Conservation (phyloP, 2,113 vertebrate species). For the Tor tambroides region DNA sequence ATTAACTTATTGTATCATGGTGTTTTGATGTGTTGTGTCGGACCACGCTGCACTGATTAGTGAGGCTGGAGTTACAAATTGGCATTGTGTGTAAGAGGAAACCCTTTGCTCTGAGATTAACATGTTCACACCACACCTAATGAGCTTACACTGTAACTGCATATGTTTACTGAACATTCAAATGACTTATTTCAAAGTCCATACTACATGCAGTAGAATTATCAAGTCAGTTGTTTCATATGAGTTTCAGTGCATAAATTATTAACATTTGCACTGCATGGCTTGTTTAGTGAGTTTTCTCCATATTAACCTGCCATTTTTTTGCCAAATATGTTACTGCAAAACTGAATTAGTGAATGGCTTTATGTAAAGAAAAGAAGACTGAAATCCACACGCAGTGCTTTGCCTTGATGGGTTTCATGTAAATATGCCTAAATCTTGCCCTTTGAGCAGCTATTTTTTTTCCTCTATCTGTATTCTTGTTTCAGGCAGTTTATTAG, state of each 20-base stretch:
- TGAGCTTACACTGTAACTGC: constrained; percentile 46
- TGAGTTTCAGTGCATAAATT: constrained; percentile 19
- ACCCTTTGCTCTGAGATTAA: constrained; percentile 64
- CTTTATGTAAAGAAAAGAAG: neutral
- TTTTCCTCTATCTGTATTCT: constrained; percentile 4
- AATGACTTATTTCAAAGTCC: neutral
- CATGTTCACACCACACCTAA: constrained; percentile 50
- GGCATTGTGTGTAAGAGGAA: constrained; percentile 64
- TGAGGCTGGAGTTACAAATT: constrained; percentile 69
- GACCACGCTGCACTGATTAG: constrained; percentile 77
- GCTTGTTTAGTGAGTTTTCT: constrained; percentile 30
- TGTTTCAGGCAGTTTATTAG: constrained; percentile 7
- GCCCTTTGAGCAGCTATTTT: constrained; percentile 32
- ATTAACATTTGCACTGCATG: constrained; percentile 20
- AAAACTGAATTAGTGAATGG: neutral
- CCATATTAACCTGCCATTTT: neutral
- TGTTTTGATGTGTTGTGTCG: constrained; percentile 65
- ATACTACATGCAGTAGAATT: constrained; percentile 16
- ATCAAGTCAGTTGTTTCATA: constrained; percentile 17
- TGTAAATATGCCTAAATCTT: constrained; percentile 17
- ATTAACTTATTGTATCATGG: constrained; percentile 81
- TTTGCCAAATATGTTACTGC: constrained; percentile 2
- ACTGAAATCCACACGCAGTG: neutral
- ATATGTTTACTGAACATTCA: constrained; percentile 49
- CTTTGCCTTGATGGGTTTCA: constrained; percentile 19